Conservation (phyloP, 2,113 vertebrate species). For the Tetraodon nigroviridis region DNA sequence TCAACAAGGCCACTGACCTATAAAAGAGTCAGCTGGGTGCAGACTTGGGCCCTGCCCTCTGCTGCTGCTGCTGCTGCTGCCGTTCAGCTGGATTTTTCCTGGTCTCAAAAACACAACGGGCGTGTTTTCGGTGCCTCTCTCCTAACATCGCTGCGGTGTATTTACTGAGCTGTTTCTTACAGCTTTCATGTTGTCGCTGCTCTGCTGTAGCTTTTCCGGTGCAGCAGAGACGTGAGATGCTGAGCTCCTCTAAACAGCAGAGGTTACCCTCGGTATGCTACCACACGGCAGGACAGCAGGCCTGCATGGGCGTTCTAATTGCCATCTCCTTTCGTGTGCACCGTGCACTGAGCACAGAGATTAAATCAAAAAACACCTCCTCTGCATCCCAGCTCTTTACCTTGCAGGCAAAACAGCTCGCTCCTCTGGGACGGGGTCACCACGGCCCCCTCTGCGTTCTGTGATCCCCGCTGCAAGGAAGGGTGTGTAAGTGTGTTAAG, state of each 20-base stretch:
- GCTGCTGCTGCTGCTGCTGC: constrained; percentile 23
- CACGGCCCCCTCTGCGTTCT: constrained; percentile 62
- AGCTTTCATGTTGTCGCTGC: constrained; percentile 63
- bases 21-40: constrained; percentile 4
- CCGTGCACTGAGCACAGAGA: constrained; percentile 61
- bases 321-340: constrained; percentile 68
- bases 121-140: constrained; percentile 42
- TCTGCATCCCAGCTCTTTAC: constrained; percentile 64
- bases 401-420: constrained; percentile 73
- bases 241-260: constrained; percentile 66
- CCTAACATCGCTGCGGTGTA: constrained; percentile 58
- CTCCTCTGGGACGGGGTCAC: constrained; percentile 71
- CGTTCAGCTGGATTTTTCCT: constrained; percentile 38
- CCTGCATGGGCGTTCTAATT: constrained; percentile 70
- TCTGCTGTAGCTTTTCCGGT: constrained; percentile 63
- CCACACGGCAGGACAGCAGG: constrained; percentile 66
- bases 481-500: neutral
- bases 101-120: constrained; percentile 36
- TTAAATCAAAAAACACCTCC: constrained; percentile 71
- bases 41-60: constrained; percentile 7
- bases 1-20: neutral
- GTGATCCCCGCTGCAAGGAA: constrained; percentile 53
- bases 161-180: constrained; percentile 66
- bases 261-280: constrained; percentile 72
- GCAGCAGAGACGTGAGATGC: constrained; percentile 58